phyloP scores from a whole-genome alignment of 1,140 invertebrate species.

The Procambarus virginalis region DNA sequence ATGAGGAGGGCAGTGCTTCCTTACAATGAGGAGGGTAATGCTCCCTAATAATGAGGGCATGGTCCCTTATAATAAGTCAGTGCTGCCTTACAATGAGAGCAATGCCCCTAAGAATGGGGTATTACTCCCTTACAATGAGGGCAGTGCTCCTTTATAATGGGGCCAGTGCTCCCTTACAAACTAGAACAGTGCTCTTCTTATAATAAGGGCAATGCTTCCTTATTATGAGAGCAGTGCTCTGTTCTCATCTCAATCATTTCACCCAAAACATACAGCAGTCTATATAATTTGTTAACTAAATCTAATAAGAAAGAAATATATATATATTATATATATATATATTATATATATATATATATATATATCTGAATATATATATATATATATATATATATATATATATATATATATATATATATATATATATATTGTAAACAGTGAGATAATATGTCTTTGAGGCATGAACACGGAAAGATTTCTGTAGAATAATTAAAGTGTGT shows the following conservation, averaged over 20 bases:
- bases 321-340: not conserved
- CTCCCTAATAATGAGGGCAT: not conserved
- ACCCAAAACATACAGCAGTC: not conserved
- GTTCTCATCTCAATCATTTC: not conserved
- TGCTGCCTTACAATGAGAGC: no score
- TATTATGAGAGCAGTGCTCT: not conserved
- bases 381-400: not conserved
- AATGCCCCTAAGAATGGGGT: no score
- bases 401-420: slow-evolving; percentile 31
- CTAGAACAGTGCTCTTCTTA: not conserved
- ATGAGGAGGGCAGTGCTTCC: not conserved
- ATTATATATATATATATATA: not conserved
- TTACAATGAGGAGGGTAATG: not conserved
- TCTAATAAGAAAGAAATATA: not conserved
- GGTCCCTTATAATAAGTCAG: no score
- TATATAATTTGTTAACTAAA: not conserved
- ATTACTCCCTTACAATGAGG: not conserved
- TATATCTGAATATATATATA: slow-evolving; percentile 12
- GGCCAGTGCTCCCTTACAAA: no score
- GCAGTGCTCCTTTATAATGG: no score
- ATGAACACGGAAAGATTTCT: no score
- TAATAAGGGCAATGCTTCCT: not conserved
- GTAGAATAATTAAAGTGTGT: no score
- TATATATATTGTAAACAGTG: not conserved
- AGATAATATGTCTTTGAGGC: no score